phyloP scores from a whole-genome alignment of 1,140 invertebrate species.

The silkworm (Bombyx mori) region ASM3026992v2 NC_085129.1:16434001-16434500 shows the following conservation, averaged over 20 bases:
- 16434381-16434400: constrained; percentile 53
- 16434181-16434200: constrained; percentile 76
- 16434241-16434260: constrained; percentile 57
- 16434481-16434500: constrained; percentile 62
- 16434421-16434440: constrained; percentile 53
- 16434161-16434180: constrained; percentile 76
- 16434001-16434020: no score
- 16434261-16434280: constrained; percentile 36
- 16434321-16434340: constrained; percentile 42
- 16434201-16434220: constrained; percentile 45
- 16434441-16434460: constrained; percentile 44
- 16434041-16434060: no score
- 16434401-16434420: constrained; percentile 46
- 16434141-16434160: constrained; percentile 74
- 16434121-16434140: constrained; percentile 76
- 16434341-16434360: constrained; percentile 38
- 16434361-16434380: constrained; percentile 54
- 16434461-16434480: constrained; percentile 41
- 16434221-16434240: constrained; percentile 48
- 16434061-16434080: no score
- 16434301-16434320: constrained; percentile 50
- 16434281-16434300: constrained; percentile 37
- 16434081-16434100: no score
- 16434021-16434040: no score
- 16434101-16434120: constrained; percentile 56